Evolutionary conservation across 1,140 invertebrate species (phyloP).

Genomic region (Gyrodactylus bullatarudis): DNA sequence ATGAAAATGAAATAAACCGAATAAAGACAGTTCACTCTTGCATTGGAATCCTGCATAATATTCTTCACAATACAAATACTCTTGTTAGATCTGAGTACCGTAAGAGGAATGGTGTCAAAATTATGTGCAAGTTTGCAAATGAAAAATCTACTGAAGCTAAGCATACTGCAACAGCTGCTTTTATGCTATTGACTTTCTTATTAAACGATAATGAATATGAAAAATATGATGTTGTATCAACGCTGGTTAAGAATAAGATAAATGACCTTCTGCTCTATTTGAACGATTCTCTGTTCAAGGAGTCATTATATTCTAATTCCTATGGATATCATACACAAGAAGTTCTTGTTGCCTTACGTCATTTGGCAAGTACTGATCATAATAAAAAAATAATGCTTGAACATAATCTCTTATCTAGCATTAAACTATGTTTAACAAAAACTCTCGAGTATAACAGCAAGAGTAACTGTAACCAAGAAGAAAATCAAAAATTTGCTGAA

Average conservation of each 20-base stretch:
- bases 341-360: background rate
- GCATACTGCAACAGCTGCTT: background rate
- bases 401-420: background rate
- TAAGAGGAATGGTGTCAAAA: background rate
- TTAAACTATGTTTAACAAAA: background rate
- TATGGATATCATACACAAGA: constrained; percentile 2
- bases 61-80: background rate
- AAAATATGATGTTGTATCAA: background rate
- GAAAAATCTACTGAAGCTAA: background rate
- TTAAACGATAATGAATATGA: constrained; percentile 2
- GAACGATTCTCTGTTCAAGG: background rate
- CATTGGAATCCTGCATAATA: constrained; percentile 4
- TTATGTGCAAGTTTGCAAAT: background rate
- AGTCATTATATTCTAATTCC: background rate
- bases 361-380: background rate
- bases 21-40: background rate
- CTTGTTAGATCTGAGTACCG: background rate
- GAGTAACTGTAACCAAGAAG: background rate
- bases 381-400: background rate
- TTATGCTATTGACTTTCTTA: background rate
- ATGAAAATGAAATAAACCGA: background rate
- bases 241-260: background rate
- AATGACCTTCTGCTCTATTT: background rate
- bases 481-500: background rate
- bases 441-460: background rate